Percentiles rank a stretch among this genome's conserved stretches.
Evolutionary conservation across 2,113 vertebrate genomes (phyloP).

Genomic region (Muntiacus reevesi): DNA sequence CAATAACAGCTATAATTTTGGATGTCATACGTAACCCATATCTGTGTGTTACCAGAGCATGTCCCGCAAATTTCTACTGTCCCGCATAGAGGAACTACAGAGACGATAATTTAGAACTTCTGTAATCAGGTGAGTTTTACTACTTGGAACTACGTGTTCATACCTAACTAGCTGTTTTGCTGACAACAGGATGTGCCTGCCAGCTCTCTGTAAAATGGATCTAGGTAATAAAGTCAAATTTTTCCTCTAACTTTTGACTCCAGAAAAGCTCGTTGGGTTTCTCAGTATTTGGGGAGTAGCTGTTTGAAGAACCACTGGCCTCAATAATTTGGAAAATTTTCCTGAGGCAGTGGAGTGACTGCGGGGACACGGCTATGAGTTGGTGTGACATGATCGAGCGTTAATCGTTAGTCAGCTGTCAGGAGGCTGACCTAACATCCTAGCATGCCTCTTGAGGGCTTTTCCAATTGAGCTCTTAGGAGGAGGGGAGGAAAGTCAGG

Average conservation of each 20-base stretch:
- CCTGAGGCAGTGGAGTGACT: slow-evolving; percentile 31
- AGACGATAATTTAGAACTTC: slow-evolving; percentile 38
- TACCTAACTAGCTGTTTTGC: slow-evolving; percentile 56
- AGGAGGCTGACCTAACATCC: slow-evolving; percentile 35
- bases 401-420: slow-evolving; percentile 46
- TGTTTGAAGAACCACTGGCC: slow-evolving; percentile 15
- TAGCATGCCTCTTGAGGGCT: slow-evolving; percentile 69
- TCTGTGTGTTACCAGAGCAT: slow-evolving; percentile 53
- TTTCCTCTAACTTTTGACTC: slow-evolving; percentile 56
- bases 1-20: slow-evolving; percentile 56
- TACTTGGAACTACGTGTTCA: slow-evolving; percentile 56
- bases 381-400: slow-evolving; percentile 52
- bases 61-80: slow-evolving; percentile 25
- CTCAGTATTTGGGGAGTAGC: slow-evolving; percentile 51
- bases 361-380: slow-evolving; percentile 44
- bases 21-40: slow-evolving; percentile 64
- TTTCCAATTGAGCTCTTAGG: slow-evolving; percentile 56
- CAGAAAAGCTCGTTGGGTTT: slow-evolving; percentile 38
- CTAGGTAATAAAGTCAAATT: slow-evolving; percentile 48
- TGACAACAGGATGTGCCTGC: not conserved
- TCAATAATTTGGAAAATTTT: slow-evolving; percentile 51
- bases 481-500: slow-evolving; percentile 67
- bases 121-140: slow-evolving; percentile 51
- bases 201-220: slow-evolving; percentile 48
- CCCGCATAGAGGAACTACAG: slow-evolving; percentile 55